phyloP scores from a whole-genome alignment of 2,113 vertebrate genomes.

The Onychostruthus taczanowskii region DNA sequence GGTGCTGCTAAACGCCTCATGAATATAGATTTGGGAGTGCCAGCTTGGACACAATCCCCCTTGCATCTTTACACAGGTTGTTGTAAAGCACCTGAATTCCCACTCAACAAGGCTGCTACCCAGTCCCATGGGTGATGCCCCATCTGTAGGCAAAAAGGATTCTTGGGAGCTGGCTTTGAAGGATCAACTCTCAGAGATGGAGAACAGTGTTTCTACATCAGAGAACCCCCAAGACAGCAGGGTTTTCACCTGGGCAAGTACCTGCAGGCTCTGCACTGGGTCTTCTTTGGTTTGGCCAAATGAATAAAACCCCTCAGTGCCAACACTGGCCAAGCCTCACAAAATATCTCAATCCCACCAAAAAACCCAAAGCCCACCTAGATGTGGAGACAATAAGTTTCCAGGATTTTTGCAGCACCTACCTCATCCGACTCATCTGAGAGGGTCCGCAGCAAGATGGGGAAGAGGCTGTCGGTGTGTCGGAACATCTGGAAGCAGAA shows the following conservation, averaged over 20 bases:
- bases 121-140: fast-evolving
- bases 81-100: background rate
- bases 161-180: background rate
- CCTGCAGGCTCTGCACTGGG: background rate
- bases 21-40: background rate
- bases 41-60: background rate
- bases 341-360: background rate
- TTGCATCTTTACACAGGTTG: background rate
- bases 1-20: fast-evolving
- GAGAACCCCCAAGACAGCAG: fast-evolving
- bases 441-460: constrained; percentile 90
- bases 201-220: background rate
- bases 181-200: background rate
- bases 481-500: constrained; percentile 87
- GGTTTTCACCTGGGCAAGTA: background rate
- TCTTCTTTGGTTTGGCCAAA: background rate
- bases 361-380: background rate
- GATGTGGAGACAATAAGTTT: background rate
- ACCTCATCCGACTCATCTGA: constrained; percentile 97
- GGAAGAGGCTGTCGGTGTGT: constrained; percentile 95
- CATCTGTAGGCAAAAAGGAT: background rate
- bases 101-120: background rate
- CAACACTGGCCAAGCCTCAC: background rate
- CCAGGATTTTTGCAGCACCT: background rate
- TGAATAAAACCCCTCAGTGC: background rate